These are phyloP conservation scores for Peromyscus attwateri DNA, from an alignment of 2,797 vertebrate species.

Conservation along the genomic window DNA sequence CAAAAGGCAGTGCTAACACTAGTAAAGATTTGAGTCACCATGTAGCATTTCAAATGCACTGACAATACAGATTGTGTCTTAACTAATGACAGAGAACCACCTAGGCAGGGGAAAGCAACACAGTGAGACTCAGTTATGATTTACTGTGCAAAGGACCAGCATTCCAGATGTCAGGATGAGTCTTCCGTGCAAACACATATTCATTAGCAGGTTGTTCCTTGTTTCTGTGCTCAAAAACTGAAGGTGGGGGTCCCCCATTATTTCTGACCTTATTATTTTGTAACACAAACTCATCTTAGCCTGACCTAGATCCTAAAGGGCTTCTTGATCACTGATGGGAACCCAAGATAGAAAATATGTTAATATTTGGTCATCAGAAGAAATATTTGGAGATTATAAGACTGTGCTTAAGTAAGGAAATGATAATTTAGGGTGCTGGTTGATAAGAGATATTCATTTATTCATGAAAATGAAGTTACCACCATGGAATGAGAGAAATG, in stretches of 20 bases:
- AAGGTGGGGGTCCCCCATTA: neutral
- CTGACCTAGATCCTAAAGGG: accelerated
- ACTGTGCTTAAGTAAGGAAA: neutral
- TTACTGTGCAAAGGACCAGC: neutral
- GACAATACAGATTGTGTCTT: neutral
- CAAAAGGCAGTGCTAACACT: neutral
- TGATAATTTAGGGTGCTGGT: neutral
- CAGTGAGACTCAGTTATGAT: neutral
- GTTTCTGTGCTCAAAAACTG: neutral
- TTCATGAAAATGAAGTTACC: neutral
- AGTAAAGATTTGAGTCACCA: neutral
- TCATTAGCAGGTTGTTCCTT: neutral
- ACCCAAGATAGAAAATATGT: neutral
- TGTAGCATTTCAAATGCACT: neutral
- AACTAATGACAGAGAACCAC: neutral
- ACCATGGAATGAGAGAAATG: neutral
- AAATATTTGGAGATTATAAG: neutral
- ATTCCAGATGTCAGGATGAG: no score
- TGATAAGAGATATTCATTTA: neutral
- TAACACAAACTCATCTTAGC: neutral
- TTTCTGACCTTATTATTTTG: accelerated
- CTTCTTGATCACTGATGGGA: neutral
- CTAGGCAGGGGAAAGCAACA: neutral
- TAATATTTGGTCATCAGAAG: neutral
- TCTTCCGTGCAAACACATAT: neutral